phyloP scores from a whole-genome alignment of 64 coral and sea anemone genomes.

The Dendronephthya gigantea region DNA sequence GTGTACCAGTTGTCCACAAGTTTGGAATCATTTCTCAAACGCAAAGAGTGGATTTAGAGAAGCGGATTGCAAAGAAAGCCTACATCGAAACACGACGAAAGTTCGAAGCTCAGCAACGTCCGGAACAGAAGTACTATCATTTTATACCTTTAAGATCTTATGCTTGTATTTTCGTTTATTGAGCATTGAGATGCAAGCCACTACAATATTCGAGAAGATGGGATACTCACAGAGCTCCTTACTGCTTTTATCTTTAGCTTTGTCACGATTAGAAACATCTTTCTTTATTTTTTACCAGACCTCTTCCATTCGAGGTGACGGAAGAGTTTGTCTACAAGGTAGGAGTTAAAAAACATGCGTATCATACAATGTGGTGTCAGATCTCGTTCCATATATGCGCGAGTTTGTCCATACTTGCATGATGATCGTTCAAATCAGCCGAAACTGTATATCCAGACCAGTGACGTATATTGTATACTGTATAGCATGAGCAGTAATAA shows the following conservation, averaged over 20 bases:
- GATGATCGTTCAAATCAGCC: no score
- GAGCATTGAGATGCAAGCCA: not conserved
- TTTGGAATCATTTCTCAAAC: slow-evolving; percentile 96
- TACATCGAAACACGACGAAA: slow-evolving; percentile 27
- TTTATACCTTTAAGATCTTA: not conserved
- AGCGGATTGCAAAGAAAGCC: slow-evolving; percentile 57
- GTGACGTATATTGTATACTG: no score
- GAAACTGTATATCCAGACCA: no score
- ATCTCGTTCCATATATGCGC: no score
- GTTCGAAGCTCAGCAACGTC: slow-evolving; percentile 48
- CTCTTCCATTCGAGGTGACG: slow-evolving; percentile 54
- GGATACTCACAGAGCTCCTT: no score
- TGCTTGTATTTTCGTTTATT: not conserved
- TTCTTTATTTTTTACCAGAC: slow-evolving; percentile 21
- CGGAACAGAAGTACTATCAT: not conserved
- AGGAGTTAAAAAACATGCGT: not conserved
- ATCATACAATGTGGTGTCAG: not conserved
- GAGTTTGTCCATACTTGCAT: no score
- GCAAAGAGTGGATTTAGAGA: slow-evolving; percentile 65
- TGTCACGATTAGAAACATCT: no score
- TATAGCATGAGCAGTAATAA: no score
- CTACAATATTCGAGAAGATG: no score
- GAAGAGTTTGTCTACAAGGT: slow-evolving; percentile 83
- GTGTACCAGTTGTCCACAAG: slow-evolving; percentile 76
- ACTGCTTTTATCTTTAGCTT: no score